Conservation (phyloP, 2,888 invertebrate genomes). For the Monoplex corrugatus region DNA sequence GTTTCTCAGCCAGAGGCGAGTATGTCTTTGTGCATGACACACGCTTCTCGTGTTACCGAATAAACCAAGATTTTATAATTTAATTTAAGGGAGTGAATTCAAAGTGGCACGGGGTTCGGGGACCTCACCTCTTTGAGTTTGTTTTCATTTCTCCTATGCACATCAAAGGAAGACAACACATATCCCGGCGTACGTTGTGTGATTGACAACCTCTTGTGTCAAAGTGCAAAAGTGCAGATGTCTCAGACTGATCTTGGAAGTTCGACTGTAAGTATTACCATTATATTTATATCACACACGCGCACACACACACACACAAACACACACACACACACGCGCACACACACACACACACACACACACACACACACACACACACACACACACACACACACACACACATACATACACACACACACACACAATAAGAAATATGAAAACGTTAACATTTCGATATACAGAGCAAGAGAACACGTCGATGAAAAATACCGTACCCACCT, state of each 20-base stretch:
- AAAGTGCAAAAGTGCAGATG: background rate
- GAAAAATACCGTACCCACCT: too few relatives aligned
- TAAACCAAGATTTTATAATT: too few relatives aligned
- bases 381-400: background rate
- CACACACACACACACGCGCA: background rate
- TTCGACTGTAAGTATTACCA: too few relatives aligned
- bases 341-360: background rate
- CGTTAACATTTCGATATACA: background rate
- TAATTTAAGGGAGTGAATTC: too few relatives aligned
- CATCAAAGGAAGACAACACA: background rate
- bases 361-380: background rate
- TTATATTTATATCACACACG: background rate
- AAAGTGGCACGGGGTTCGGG: too few relatives aligned
- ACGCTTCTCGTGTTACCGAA: too few relatives aligned
- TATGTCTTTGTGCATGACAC: too few relatives aligned
- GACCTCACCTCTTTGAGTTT: too few relatives aligned
- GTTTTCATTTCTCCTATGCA: background rate
- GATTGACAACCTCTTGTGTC: background rate
- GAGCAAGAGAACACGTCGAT: too few relatives aligned
- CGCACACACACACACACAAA: background rate
- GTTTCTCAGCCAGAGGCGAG: too few relatives aligned
- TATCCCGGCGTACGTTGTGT: background rate
- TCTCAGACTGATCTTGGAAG: constrained; percentile 50
- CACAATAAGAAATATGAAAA: background rate
- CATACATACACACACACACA: background rate